Percentiles rank a stretch among this genome's conserved stretches.
phyloP scores from a whole-genome alignment of 1,140 invertebrate genomes.

The Armadillidium nasatum region DNA sequence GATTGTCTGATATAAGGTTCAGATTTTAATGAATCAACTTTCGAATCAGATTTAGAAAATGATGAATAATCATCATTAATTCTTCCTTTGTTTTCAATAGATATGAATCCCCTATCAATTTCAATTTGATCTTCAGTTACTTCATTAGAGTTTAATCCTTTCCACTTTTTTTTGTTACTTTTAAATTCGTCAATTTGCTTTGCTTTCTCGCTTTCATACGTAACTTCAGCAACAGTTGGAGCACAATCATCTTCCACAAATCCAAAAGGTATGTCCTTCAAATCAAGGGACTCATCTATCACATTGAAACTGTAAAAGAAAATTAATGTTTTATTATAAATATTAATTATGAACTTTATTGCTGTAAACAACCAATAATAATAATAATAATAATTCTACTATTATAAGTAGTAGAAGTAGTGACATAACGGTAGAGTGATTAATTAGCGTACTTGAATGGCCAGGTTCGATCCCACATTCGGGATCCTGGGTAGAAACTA shows the following conservation, averaged over 20 bases:
- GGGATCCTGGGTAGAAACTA: too few species aligned
- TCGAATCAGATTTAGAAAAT: background rate
- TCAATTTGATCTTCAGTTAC: constrained; percentile 38
- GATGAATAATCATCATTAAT: background rate
- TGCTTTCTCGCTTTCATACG: constrained; percentile 74
- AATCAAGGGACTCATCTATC: too few species aligned
- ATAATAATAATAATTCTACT: too few species aligned
- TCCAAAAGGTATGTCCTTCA: constrained; percentile 52
- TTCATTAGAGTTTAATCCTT: constrained; percentile 49
- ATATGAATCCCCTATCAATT: background rate
- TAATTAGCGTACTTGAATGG: too few species aligned
- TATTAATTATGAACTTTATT: too few species aligned
- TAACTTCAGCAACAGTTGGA: constrained; percentile 80
- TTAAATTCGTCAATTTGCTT: constrained; percentile 61
- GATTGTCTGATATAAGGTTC: background rate
- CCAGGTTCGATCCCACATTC: too few species aligned
- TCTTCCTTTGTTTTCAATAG: background rate
- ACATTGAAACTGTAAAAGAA: too few species aligned
- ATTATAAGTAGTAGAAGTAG: too few species aligned
- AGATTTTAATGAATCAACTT: background rate
- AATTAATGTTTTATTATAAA: too few species aligned
- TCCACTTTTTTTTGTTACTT: constrained; percentile 61
- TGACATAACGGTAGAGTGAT: too few species aligned
- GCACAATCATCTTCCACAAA: constrained; percentile 71
- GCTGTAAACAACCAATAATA: too few species aligned